Base-by-base conservation (phyloP, 2,888 invertebrate genomes). In the Lasioglossum morio region DNA sequence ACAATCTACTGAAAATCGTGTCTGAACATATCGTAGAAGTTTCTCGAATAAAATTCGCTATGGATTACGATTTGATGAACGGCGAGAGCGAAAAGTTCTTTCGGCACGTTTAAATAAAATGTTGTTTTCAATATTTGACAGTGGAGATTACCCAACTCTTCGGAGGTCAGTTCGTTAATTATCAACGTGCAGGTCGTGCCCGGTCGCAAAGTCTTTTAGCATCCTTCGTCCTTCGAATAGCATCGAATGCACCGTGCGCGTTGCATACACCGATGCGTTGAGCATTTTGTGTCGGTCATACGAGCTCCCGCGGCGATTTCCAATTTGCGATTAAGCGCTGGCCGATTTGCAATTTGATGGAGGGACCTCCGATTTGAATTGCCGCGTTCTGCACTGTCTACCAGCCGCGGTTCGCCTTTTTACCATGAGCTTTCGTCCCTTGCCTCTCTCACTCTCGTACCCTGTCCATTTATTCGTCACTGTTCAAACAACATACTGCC, bases 321-420 rank as follows among this genome's bases (percentile, higher is more conserved):
- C 91, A 91, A 91, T 91, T 88, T 91, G 84, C 88, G 91, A 91
- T 91, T 90, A 91, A 91, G 86, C 88, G 88, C 72, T 81, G 87
- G 72, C 81, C 88, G 84, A 91, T 91, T 91, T 91, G 90, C 91
- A 91, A 91, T 91, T 91, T 91, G 87, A 91, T 90, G 89, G 90
- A 88, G 89, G 82, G 84, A 88, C 88, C 87, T 87, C 85, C 85
- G 86, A 89, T 88, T 86, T 72, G 88, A 85, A 89, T 86, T 88
- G 88, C 66, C 81, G 79, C 79, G 81, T 81, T 87, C 81, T 82
- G 77, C 77, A 57, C 81, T 30, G 75, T 80, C 79, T 37, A 84
- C 74, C 79, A 43, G 69, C 40, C n/a, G 77, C 69, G 23, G 37
- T 69, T 30, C 77, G 30, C 69, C 72, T n/a, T 77, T 76, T 27